phyloP scores from a whole-genome alignment of 2,888 invertebrate genomes.

The Hydriomena furcata region DNA sequence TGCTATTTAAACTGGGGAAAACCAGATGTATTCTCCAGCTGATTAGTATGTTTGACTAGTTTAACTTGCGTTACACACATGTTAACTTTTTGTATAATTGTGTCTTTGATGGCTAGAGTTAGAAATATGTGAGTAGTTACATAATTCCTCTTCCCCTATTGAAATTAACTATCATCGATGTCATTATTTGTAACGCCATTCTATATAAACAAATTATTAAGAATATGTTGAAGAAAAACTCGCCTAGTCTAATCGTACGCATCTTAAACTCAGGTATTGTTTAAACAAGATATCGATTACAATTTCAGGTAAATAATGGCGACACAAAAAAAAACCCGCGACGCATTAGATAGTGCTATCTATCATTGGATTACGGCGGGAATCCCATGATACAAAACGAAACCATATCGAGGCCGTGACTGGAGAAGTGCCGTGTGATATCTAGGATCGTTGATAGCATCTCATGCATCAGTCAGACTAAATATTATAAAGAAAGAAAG shows the following conservation, averaged over 20 bases:
- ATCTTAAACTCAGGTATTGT: too few relatives aligned
- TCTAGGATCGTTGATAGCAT: neutral
- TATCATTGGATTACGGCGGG: conserved; percentile 51
- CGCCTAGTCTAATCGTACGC: too few relatives aligned
- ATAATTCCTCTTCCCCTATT: too few relatives aligned
- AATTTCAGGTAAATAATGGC: conserved; percentile 18
- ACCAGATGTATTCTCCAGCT: conserved; percentile 1
- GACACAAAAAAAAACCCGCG: conserved; percentile 47
- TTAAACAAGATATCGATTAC: conserved; percentile 8
- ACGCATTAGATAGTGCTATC: conserved; percentile 48
- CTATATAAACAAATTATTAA: too few relatives aligned
- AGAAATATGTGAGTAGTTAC: too few relatives aligned
- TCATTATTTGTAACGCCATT: too few relatives aligned
- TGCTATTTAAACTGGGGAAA: conserved; percentile 8
- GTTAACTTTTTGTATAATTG: too few relatives aligned
- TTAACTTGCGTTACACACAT: neutral
- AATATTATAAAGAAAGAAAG: too few relatives aligned
- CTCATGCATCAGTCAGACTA: too few relatives aligned
- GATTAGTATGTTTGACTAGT: conserved; percentile 7
- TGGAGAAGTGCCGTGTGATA: neutral
- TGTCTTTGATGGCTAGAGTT: neutral
- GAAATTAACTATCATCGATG: too few relatives aligned
- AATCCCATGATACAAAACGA: conserved; percentile 24
- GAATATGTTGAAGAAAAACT: too few relatives aligned
- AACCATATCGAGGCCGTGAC: conserved; percentile 6